Base-by-base conservation (phyloP, 92 coral and sea anemone genomes). In the Epizoanthus scotinus region DNA sequence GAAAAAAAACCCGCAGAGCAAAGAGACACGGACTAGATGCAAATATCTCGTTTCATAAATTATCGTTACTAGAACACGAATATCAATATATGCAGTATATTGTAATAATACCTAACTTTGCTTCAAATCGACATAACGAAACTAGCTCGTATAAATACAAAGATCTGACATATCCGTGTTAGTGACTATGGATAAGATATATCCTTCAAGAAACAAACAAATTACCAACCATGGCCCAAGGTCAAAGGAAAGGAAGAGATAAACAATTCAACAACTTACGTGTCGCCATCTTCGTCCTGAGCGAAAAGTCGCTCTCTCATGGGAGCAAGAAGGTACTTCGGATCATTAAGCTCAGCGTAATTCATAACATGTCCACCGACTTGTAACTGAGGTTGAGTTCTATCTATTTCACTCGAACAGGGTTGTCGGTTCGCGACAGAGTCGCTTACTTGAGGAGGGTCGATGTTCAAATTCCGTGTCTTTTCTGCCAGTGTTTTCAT, bases 201-300 rank as follows among this genome's bases (percentile, higher is more conserved):
- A 19, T 15, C 22, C 70, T 29, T 12, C 70, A 60, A 18, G 67
- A 60, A 21, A 77, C 34, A 59, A 29, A 44, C 50, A 64, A 25
- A 29, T 18, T 8, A 64, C 6, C 19, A 34, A 25, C 22, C 54
- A 6, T 26, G 8, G 73, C 38, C 47, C 22, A 27, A 70, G 66
- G 64, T n/a, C 63, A 74, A 28, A 31, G 27, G 59, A 57, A 54
- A 68, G 54, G 27, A 42, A 15, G 26, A 20, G 5, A 21, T 12
- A 73, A 25, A n/a, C 2, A 6, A 54, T 42, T 59, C 78, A 10
- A 54, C 25, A 63, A 28, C 98, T 88, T 93, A 95, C 98, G 98
- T 95, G 65, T 95, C 98, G 53, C 98, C 98, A 54, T 95, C 98
- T 24, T 93, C 98, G 84, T 95, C 94, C 78, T 83, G 95, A 4